Evolutionary conservation across 2,113 vertebrate species (phyloP), one percentile per base, ranked within the genome.

Genomic region (Bos taurus): DNA sequence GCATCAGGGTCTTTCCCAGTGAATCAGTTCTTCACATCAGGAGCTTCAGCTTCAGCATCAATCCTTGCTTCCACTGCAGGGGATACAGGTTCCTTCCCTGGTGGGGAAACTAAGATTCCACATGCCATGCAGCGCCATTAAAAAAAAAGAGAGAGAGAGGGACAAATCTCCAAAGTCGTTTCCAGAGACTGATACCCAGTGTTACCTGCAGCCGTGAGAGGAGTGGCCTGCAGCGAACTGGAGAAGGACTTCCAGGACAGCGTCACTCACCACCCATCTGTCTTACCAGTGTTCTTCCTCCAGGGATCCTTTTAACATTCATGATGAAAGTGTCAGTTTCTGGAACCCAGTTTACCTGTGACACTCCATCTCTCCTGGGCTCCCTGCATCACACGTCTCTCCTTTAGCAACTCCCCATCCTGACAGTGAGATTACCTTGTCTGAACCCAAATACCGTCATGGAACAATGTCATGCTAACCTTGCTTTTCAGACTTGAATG

Each of bases 211-310:
- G 6, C 10, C 1, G 19, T 2, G 19, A 77, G 9, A 77, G 14
- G n/a, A 36, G 15, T 2, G 26, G 8, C 8, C 1, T 17, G 17
- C 0, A 0, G 36, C 4, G 1, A 43, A 13, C 15, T 17, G 46
- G 26, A 33, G 11, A 40, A 13, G 10, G 17, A 25, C 86, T 48
- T 16, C 11, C 15, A 3, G 13, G 64, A 33, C 43, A 48, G 36
- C 0, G 30, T 15, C 0, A 0, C 30, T 6, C 4, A 1, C 13
- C 25, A 60, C 25, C 52, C 94, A 43, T 40, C 28, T 40, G 30
- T 4, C 16, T 43, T 14, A 2, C 23, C 40, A 5, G 1, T 3
- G 8, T 16, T 13, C 2, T 15, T 50, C 64, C 25, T 62, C 7
- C 7, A 5, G 2, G 11, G 71, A 2, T 40, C 36, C 17, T 26